Evolutionary conservation across 1,140 invertebrate species (phyloP).

Genomic region (Chironomus tepperi): DNA sequence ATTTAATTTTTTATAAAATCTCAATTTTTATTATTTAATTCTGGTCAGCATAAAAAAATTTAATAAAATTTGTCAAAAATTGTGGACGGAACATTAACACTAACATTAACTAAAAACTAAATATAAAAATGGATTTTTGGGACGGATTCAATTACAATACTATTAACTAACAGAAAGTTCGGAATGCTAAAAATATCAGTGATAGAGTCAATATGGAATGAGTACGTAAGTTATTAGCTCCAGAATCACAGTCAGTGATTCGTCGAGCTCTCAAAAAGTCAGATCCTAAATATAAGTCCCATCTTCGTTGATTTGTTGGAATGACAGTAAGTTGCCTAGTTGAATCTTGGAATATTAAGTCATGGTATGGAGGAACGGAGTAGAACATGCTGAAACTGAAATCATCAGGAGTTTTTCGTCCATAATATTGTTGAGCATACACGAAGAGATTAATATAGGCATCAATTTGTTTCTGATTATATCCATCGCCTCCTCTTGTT

Average conservation of each 20-base stretch:
- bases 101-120: not conserved
- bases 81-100: not conserved
- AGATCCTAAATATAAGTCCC: conserved; percentile 54
- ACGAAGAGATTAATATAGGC: conserved; percentile 80
- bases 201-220: not conserved
- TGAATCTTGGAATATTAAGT: conserved; percentile 88
- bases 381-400: conserved; percentile 88
- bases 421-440: conserved; percentile 86
- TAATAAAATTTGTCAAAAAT: too few species aligned
- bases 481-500: conserved; percentile 61
- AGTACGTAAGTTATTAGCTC: conserved; percentile 32
- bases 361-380: conserved; percentile 66
- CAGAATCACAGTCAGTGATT: conserved; percentile 68
- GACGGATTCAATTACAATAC: not conserved
- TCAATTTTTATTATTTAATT: too few species aligned
- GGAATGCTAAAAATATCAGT: too few species aligned
- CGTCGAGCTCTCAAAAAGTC: conserved; percentile 67
- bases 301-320: conserved; percentile 50
- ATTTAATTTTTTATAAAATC: too few species aligned
- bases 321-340: conserved; percentile 73
- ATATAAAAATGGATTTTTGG: not conserved
- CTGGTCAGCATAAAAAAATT: too few species aligned
- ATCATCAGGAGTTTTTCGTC: conserved; percentile 71
- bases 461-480: conserved; percentile 72
- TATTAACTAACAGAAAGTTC: not conserved